Conservation (phyloP, 2,888 invertebrate species). For the Dendrolimus houi region DNA sequence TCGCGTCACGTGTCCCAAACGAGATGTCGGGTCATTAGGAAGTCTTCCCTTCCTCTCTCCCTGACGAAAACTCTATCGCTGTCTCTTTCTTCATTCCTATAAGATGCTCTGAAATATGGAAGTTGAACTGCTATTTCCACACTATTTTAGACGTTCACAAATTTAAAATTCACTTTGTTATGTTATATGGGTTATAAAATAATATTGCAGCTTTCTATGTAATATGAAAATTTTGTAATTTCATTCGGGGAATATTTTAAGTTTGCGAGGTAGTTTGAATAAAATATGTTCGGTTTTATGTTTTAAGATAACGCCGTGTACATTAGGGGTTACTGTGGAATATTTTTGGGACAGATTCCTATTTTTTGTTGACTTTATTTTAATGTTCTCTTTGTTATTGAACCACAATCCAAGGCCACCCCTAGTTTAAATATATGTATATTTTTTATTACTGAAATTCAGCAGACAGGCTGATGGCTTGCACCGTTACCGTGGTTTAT, state of each 20-base stretch:
- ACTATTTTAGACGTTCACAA: neutral
- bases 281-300: neutral
- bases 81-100: neutral
- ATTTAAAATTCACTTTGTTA: neutral
- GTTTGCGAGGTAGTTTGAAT: neutral
- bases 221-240: neutral
- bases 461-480: too few relatives aligned
- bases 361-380: too few relatives aligned
- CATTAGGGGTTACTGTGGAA: too few relatives aligned
- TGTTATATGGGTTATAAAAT: neutral
- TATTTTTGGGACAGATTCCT: too few relatives aligned
- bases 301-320: neutral
- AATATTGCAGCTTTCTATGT: neutral
- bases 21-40: slow-evolving; percentile 6
- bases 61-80: neutral
- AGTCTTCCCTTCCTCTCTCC: neutral
- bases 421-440: too few relatives aligned
- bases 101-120: neutral
- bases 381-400: too few relatives aligned
- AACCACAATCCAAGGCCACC: too few relatives aligned
- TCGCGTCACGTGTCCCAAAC: slow-evolving; percentile 29
- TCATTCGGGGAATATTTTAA: neutral
- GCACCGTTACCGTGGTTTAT: too few relatives aligned
- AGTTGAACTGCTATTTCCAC: neutral
- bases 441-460: too few relatives aligned